Evolutionary conservation across 2,797 vertebrate species (phyloP).

Genomic region (Chelmon rostratus): DNA sequence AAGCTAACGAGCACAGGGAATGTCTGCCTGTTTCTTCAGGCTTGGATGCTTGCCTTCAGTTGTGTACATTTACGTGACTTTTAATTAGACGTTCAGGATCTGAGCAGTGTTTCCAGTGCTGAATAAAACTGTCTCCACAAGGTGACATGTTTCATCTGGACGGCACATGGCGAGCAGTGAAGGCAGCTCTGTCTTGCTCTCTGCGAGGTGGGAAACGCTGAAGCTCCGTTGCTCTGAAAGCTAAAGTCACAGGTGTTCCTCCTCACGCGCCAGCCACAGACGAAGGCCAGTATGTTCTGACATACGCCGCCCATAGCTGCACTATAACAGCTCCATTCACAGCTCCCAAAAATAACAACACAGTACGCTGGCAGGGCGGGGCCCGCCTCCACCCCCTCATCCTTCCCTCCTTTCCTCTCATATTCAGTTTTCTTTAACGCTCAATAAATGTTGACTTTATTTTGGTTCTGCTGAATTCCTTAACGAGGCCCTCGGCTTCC

Average conservation of each 20-base stretch:
- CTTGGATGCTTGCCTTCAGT: background rate
- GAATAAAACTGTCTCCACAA: background rate
- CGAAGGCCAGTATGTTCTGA: conserved; percentile 14
- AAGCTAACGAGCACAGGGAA: background rate
- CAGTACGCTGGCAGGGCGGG: conserved; percentile 23
- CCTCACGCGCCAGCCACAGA: conserved; percentile 37
- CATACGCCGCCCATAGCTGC: conserved; percentile 25
- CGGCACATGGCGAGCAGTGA: conserved; percentile 17
- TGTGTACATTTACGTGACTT: background rate
- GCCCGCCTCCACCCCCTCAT: conserved; percentile 11
- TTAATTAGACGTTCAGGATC: background rate
- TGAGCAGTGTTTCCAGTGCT: background rate
- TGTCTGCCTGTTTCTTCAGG: background rate
- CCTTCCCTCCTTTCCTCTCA: conserved; percentile 51
- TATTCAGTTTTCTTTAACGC: conserved; percentile 57
- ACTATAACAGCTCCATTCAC: conserved; percentile 67
- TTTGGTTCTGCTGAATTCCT: conserved; percentile 68
- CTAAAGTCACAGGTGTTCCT: conserved; percentile 53
- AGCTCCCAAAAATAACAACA: conserved; percentile 61
- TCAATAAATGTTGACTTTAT: conserved; percentile 72
- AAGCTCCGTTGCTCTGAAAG: conserved; percentile 19
- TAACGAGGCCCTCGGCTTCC: conserved; percentile 41
- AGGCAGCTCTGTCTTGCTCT: conserved; percentile 7
- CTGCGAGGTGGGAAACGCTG: conserved; percentile 24
- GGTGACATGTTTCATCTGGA: conserved; percentile 19